phyloP scores from a whole-genome alignment of 2,888 invertebrate genomes.

The Thymelicus lineola region DNA sequence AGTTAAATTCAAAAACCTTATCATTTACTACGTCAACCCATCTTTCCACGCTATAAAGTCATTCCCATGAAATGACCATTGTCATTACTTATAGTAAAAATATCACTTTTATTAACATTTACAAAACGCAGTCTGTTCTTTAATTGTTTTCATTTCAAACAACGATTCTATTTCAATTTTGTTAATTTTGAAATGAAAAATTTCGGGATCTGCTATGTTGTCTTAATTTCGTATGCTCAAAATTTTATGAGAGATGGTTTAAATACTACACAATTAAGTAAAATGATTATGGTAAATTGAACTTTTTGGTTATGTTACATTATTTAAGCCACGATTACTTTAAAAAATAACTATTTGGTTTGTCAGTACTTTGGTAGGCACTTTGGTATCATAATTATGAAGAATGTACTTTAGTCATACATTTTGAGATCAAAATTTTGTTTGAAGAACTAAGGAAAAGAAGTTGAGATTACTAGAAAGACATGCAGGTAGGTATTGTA shows the following conservation, averaged over 20 bases:
- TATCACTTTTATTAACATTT: conserved; percentile 43
- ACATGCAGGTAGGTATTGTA: conserved; percentile 38
- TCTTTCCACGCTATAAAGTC: conserved; percentile 32
- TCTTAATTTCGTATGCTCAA: neutral
- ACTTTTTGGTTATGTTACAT: neutral
- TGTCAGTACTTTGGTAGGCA: conserved; percentile 63
- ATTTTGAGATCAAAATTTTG: neutral
- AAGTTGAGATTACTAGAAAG: conserved; percentile 44
- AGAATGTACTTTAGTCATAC: conserved; percentile 33
- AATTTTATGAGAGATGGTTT: neutral
- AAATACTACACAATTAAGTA: neutral
- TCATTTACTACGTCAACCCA: conserved; percentile 18
- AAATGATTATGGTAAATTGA: neutral
- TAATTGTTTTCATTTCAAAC: conserved; percentile 35
- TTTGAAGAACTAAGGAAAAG: conserved; percentile 16
- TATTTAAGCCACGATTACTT: neutral
- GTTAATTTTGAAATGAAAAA: conserved; percentile 36
- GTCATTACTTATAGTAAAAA: conserved; percentile 39
- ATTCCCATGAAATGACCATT: conserved; percentile 36
- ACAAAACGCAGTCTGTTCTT: conserved; percentile 41
- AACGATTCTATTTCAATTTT: conserved; percentile 19
- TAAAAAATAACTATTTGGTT: neutral
- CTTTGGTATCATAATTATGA: conserved; percentile 46
- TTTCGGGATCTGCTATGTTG: neutral
- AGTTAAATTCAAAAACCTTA: conserved; percentile 17